Evolutionary conservation across 2,113 vertebrate species (phyloP).

Genomic region (Anser brachyrhynchus): DNA sequence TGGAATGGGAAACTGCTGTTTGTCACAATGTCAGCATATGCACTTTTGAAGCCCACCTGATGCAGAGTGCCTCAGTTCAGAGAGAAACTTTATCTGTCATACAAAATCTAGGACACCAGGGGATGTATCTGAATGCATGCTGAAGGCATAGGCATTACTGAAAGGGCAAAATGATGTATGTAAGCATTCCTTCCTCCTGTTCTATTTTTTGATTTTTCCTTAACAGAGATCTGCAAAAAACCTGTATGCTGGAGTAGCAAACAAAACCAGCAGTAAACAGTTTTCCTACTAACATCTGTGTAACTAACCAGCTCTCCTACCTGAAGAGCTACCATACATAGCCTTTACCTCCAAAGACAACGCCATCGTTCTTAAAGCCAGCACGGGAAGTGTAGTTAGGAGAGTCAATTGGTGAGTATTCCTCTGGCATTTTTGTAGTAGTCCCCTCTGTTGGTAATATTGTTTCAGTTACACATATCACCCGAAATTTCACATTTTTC

Average conservation of each 20-base stretch:
- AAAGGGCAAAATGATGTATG: background rate
- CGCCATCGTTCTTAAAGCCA: constrained; percentile 61
- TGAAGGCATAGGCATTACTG: background rate
- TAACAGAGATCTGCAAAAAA: background rate
- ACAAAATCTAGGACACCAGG: background rate
- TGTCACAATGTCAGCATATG: background rate
- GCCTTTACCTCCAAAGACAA: constrained; percentile 79
- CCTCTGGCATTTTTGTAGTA: background rate
- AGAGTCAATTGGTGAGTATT: background rate
- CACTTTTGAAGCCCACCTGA: background rate
- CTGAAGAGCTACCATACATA: background rate
- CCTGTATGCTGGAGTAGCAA: too few species aligned
- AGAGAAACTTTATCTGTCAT: background rate
- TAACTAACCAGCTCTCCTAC: background rate
- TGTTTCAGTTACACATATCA: constrained; percentile 71
- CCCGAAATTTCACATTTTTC: background rate
- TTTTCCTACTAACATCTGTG: background rate
- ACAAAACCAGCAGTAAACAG: too few species aligned
- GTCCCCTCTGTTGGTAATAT: constrained; percentile 29
- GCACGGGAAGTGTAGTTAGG: background rate
- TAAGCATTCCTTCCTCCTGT: too few species aligned
- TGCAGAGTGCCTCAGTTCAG: background rate
- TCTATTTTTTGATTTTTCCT: background rate
- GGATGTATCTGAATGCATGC: background rate
- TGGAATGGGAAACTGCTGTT: background rate